Percentiles rank a stretch among this genome's conserved stretches.
Conservation (phyloP, 2,797 vertebrate species). For the Sylvilagus floridanus region DNA sequence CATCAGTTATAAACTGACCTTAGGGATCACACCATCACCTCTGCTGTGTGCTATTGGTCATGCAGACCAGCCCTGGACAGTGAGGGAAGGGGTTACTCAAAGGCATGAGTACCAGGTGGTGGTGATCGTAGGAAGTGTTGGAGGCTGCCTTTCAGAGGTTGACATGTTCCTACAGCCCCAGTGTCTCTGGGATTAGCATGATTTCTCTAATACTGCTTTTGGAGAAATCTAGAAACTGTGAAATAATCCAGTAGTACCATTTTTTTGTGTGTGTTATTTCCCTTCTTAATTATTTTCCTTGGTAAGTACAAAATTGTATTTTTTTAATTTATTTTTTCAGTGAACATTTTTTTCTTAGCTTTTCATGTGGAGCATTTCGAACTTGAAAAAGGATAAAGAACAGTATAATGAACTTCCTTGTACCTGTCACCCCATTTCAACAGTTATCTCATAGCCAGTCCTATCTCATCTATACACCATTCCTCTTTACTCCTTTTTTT, state of each 20-base stretch:
- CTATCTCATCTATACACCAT: neutral
- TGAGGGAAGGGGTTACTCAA: neutral
- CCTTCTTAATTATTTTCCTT: neutral
- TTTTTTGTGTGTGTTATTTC: neutral
- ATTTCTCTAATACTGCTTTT: neutral
- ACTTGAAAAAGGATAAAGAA: constrained; percentile 13
- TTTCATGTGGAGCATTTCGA: constrained; percentile 8
- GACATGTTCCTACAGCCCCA: neutral
- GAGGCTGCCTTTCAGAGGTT: neutral
- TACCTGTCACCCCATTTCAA: neutral
- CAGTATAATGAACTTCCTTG: neutral
- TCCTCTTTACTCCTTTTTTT: neutral
- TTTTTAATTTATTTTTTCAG: constrained; percentile 7
- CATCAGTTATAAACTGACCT: neutral
- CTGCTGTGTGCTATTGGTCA: neutral
- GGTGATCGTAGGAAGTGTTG: neutral
- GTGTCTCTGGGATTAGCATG: neutral
- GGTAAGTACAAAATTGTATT: neutral
- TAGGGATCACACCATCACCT: neutral
- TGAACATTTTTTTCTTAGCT: constrained; percentile 33
- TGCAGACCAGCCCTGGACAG: neutral
- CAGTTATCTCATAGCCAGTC: neutral
- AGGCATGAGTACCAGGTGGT: neutral
- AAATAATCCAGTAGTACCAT: neutral
- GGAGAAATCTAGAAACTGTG: neutral